Conservation (phyloP, 2,888 invertebrate genomes). For the Zaprionus bogoriensis region DNA sequence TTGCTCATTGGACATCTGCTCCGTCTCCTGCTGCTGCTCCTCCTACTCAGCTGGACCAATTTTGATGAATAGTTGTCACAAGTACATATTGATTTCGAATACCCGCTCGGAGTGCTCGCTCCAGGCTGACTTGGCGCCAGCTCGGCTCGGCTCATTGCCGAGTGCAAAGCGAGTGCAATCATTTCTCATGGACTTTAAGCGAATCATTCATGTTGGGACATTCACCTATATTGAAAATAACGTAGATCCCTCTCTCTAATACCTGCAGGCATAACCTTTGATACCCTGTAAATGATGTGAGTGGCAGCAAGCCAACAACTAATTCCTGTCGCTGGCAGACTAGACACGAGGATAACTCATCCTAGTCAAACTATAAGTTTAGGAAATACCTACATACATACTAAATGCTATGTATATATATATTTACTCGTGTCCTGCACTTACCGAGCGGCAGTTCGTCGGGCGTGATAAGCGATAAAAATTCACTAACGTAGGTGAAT, state of each 20-base stretch:
- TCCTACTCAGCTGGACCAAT: constrained; percentile 22
- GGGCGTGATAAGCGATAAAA: constrained; percentile 83
- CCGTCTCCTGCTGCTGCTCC: constrained; percentile 5
- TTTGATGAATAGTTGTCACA: constrained; percentile 17
- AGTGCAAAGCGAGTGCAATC: not conserved
- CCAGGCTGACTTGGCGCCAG: constrained; percentile 28
- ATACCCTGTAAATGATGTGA: constrained; percentile 26
- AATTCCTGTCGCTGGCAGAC: constrained; percentile 31
- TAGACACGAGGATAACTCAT: constrained; percentile 7
- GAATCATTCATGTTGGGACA: too few relatives aligned
- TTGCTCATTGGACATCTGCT: constrained; percentile 67
- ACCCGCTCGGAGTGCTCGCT: constrained; percentile 5
- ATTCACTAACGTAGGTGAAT: constrained; percentile 82
- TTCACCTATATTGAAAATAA: too few relatives aligned
- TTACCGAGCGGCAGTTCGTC: constrained; percentile 83
- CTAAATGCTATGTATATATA: not conserved
- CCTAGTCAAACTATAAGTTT: not conserved
- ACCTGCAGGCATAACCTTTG: too few relatives aligned
- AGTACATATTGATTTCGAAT: constrained; percentile 14
- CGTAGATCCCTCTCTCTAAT: too few relatives aligned
- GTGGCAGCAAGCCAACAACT: not conserved
- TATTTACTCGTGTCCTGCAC: constrained; percentile 32
- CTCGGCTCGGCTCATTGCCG: not conserved
- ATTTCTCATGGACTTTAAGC: too few relatives aligned
- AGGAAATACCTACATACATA: constrained; percentile 2